A percentile compares a stretch with the other conserved stretches of the same genome.
Conservation (phyloP, 1,140 invertebrate genomes). For the Aethina tumida region DNA sequence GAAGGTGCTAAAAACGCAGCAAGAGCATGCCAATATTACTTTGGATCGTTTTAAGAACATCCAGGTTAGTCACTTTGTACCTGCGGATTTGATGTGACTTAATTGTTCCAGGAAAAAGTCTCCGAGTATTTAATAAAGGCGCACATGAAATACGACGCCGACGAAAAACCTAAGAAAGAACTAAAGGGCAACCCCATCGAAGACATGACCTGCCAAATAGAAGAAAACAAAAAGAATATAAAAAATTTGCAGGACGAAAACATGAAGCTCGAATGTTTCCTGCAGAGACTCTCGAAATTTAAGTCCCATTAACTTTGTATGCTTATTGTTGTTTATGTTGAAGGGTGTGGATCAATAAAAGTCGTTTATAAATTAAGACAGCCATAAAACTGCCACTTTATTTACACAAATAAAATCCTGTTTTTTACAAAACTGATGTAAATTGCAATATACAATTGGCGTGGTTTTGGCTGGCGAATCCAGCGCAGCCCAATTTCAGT, state of each 20-base stretch:
- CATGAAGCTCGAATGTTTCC: slow-evolving; percentile 10
- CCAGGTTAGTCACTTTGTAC: too few relatives aligned
- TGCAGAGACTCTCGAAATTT: slow-evolving; percentile 7
- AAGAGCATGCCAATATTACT: background rate
- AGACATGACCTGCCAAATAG: slow-evolving; percentile 22
- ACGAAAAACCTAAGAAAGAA: background rate
- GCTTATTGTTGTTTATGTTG: background rate
- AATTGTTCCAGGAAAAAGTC: background rate
- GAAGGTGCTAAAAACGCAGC: background rate
- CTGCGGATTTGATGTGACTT: background rate
- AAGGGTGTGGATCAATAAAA: slow-evolving; percentile 2
- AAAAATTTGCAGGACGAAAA: slow-evolving; percentile 19
- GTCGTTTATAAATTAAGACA: slow-evolving; percentile 17
- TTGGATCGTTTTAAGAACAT: too few relatives aligned
- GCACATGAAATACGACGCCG: background rate
- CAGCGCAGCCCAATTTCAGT: slow-evolving; percentile 18
- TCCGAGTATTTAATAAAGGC: too few relatives aligned
- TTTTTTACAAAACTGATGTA: slow-evolving; percentile 35
- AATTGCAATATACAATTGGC: slow-evolving; percentile 26
- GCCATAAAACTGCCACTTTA: slow-evolving; percentile 26
- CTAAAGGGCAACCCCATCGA: slow-evolving; percentile 23
- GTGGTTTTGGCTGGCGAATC: slow-evolving; percentile 18
- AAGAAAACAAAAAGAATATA: slow-evolving; percentile 23
- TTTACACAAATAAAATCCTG: slow-evolving; percentile 33
- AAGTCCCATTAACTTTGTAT: background rate